Evolutionary conservation across 1,140 invertebrate species (phyloP).

Genomic region (Octopus sinensis): DNA sequence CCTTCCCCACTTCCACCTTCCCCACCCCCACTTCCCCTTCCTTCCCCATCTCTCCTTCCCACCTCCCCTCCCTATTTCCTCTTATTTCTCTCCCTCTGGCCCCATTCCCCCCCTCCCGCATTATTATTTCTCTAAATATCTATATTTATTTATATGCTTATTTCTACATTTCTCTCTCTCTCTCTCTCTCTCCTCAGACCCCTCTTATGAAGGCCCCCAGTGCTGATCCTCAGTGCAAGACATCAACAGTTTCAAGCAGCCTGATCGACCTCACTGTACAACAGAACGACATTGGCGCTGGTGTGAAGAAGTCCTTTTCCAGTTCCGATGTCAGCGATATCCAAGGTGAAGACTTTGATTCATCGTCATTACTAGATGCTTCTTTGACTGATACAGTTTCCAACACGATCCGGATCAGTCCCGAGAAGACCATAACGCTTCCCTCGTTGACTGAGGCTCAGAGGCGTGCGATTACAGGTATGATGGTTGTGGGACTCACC

Average conservation of each 20-base stretch:
- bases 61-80: too few species aligned
- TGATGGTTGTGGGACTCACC: neutral
- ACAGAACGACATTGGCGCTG: slow-evolving; percentile 10
- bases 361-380: slow-evolving; percentile 30
- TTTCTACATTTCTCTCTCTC: too few species aligned
- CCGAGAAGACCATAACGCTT: slow-evolving; percentile 51
- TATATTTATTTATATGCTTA: too few species aligned
- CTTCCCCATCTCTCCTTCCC: too few species aligned
- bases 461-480: slow-evolving; percentile 55
- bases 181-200: neutral
- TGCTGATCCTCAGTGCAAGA: neutral
- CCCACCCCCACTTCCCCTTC: too few species aligned
- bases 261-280: slow-evolving; percentile 13
- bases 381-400: slow-evolving; percentile 41
- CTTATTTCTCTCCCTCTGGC: too few species aligned
- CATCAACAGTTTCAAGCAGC: neutral
- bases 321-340: slow-evolving; percentile 29
- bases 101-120: too few species aligned
- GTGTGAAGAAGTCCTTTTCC: slow-evolving; percentile 34
- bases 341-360: slow-evolving; percentile 35
- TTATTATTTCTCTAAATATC: too few species aligned
- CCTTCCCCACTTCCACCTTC: too few species aligned
- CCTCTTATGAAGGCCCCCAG: neutral
- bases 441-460: slow-evolving; percentile 55
- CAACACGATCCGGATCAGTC: slow-evolving; percentile 41